Conservation (phyloP, 2,797 vertebrate genomes). For the Ispidina picta region DNA sequence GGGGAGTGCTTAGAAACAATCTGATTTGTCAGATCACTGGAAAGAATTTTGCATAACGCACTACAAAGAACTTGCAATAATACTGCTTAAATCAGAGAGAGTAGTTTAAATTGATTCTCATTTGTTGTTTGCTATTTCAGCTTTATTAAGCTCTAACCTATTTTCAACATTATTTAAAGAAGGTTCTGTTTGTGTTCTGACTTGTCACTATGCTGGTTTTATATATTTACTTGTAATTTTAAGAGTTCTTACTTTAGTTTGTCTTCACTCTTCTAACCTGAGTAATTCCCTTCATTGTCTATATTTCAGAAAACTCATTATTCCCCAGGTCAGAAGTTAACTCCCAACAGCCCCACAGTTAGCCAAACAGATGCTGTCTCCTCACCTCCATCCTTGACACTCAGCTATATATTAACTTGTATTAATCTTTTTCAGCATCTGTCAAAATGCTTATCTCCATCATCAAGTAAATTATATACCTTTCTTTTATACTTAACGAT, state of each 20-base stretch:
- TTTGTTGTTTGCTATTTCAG: background rate
- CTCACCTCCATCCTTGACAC: background rate
- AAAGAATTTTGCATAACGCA: slow-evolving; percentile 24
- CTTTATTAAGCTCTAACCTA: background rate
- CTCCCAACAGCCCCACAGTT: background rate
- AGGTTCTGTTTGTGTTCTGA: background rate
- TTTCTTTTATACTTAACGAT: background rate
- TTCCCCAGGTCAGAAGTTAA: background rate
- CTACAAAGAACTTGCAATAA: background rate
- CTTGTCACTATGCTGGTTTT: background rate
- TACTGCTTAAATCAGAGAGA: slow-evolving; percentile 3
- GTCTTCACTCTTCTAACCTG: background rate
- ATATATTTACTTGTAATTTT: background rate
- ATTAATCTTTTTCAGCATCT: background rate
- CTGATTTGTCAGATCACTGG: slow-evolving; percentile 18
- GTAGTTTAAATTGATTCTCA: slow-evolving; percentile 10
- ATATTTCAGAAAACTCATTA: background rate
- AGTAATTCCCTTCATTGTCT: background rate
- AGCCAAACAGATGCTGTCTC: background rate
- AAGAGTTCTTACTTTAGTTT: background rate
- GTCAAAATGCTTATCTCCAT: background rate
- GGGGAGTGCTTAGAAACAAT: slow-evolving; percentile 11
- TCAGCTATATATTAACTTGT: fast-evolving
- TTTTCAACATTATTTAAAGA: background rate
- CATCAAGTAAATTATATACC: background rate